These are phyloP conservation scores for Danaus melanippus DNA, from an alignment of 1,140 invertebrate species.

Conservation along the genomic window DNA sequence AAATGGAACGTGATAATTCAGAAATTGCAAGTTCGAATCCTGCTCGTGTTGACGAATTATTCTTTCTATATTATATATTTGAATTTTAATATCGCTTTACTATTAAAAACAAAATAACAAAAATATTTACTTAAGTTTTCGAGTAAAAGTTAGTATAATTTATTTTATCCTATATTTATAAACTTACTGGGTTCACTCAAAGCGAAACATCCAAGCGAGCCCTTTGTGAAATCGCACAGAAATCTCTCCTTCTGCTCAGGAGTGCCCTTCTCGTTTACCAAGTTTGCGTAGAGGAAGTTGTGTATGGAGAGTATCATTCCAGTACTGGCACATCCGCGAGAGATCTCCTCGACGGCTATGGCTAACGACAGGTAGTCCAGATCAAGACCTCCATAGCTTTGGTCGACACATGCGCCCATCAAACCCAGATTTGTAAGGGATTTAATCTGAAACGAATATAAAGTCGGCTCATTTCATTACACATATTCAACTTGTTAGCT, in stretches of 20 bases:
- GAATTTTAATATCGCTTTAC: no score
- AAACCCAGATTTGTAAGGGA: conserved; percentile 82
- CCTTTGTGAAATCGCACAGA: conserved; percentile 77
- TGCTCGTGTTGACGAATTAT: no score
- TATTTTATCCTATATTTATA: background rate
- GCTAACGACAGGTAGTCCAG: conserved; percentile 82
- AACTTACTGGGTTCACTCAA: conserved; percentile 83
- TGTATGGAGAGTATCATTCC: conserved; percentile 75
- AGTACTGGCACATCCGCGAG: conserved; percentile 74
- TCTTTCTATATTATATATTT: no score
- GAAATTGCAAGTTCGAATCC: no score
- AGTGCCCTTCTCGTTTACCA: conserved; percentile 78
- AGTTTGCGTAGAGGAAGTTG: conserved; percentile 78
- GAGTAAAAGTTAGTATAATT: no score
- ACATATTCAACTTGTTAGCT: background rate
- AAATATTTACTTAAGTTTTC: no score
- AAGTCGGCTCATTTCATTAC: no score
- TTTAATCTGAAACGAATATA: conserved; percentile 73
- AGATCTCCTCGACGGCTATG: conserved; percentile 85
- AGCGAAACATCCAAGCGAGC: conserved; percentile 84
- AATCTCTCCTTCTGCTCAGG: conserved; percentile 80
- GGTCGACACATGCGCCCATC: conserved; percentile 77
- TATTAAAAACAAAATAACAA: no score
- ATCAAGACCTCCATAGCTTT: conserved; percentile 79
- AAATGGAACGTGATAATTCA: no score